Base-by-base conservation (phyloP, 1,140 invertebrate species). In the Heliconius nattereri region DNA sequence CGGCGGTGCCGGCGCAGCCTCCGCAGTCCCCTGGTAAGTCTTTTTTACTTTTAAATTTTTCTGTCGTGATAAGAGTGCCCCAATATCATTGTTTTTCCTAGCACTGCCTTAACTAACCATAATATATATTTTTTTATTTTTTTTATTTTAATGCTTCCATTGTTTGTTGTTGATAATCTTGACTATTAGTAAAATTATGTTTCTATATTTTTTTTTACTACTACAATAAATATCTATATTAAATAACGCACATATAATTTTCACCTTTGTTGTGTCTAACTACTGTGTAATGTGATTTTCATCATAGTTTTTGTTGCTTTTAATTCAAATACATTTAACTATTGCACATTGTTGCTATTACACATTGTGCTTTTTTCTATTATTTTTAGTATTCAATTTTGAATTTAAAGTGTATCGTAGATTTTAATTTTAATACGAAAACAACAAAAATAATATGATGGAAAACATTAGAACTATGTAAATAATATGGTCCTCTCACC, bases 11-110 rank as follows among this genome's bases (percentile, higher is more conserved):
- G 0, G 83, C 86, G 20, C 91, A 90, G 52, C 89, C 89, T 0
- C 89, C 91, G 2, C 92, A 92, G 60, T 92, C 92, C 2, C 92
- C 92, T 23, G 92, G 92, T 92, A 78, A 86, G 60, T 37, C 37
- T 45, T 16, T 32, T 60, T 74, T 32, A 73, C 23, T 73, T 60
- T 60, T 23, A 11, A 19, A 20, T 52, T 23, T 11, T 26, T 45
- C 23, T 60, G 54, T n/a, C 7, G 23, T 60, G n/a, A n/a, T 23
- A 23, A 57, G 7, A 26, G 20, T 23, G 20, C 19, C 54, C 54
- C 8, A 9, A 23, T 60, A 8, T 60, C 7, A 3, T 9, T 60
- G 1, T n/a, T 23, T 26, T 26, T 23, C 54, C n/a, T 60, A 3
- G n/a, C 20, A 23, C 54, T 23, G 20, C 54, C n/a, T 60, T 11